Percentiles rank a stretch among this genome's conserved stretches.
Evolutionary conservation across 2,888 invertebrate genomes (phyloP).

Genomic region (Torymus aiolomorphi): DNA sequence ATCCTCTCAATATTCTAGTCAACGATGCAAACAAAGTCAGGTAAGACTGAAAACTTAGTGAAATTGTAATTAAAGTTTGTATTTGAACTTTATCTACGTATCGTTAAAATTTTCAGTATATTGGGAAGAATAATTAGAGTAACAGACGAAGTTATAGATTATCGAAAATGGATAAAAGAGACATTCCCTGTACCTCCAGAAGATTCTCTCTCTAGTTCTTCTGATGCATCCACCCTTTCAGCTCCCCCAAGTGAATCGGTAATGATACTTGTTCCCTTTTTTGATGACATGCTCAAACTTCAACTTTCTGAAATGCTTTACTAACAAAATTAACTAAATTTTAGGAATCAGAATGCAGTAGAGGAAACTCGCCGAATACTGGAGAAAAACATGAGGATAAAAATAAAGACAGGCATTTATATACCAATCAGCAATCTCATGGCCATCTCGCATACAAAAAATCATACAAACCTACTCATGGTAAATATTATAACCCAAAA

Average conservation of each 20-base stretch:
- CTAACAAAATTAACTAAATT: conserved; percentile 1
- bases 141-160: conserved; percentile 92
- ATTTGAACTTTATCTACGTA: background rate
- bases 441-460: conserved; percentile 71
- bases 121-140: conserved; percentile 94
- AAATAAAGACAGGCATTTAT: conserved; percentile 69
- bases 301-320: no score
- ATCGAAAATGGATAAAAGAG: conserved; percentile 82
- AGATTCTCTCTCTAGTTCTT: conserved; percentile 74
- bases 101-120: conserved; percentile 77
- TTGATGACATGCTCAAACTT: no score
- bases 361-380: conserved; percentile 74
- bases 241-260: conserved; percentile 75
- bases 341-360: conserved; percentile 74
- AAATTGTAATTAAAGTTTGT: no score
- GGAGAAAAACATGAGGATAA: conserved; percentile 71
- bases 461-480: conserved; percentile 70
- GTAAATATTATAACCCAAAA: conserved; percentile 61
- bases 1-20: conserved; percentile 76
- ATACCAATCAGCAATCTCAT: conserved; percentile 68
- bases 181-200: conserved; percentile 73
- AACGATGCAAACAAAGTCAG: conserved; percentile 77
- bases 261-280: conserved; percentile 40
- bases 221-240: conserved; percentile 74
- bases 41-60: conserved; percentile 63